These are phyloP conservation scores for Chelonus formosanus DNA, from an alignment of 2,888 invertebrate genomes.

Conservation along the genomic window DNA sequence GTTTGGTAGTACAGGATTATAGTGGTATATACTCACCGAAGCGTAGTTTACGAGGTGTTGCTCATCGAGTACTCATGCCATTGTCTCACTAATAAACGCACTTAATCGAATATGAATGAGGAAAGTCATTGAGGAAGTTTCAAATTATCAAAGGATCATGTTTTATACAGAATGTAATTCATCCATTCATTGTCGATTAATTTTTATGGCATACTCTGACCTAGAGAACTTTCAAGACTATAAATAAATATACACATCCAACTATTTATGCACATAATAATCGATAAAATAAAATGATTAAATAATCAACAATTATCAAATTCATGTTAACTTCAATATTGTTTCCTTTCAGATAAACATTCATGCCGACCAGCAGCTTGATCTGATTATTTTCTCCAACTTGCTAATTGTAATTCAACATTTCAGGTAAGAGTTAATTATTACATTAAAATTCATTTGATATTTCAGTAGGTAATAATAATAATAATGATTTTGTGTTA, in stretches of 20 bases:
- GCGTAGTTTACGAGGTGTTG: conserved; percentile 59
- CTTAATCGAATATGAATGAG: conserved; percentile 59
- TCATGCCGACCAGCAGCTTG: too few species aligned
- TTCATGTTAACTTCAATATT: too few species aligned
- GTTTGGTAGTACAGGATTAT: not conserved
- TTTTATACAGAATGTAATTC: conserved; percentile 30
- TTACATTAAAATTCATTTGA: too few species aligned
- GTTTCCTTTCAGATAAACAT: too few species aligned
- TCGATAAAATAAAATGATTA: too few species aligned
- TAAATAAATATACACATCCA: not conserved
- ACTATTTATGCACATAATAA: too few species aligned
- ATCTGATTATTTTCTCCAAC: too few species aligned
- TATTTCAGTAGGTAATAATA: too few species aligned
- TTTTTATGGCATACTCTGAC: not conserved
- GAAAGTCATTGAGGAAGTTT: conserved; percentile 46
- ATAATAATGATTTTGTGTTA: too few species aligned
- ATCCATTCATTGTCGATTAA: not conserved
- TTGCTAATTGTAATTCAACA: too few species aligned
- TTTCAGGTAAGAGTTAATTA: too few species aligned
- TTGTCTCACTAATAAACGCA: conserved; percentile 60
- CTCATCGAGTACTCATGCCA: conserved; percentile 51
- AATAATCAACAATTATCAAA: too few species aligned
- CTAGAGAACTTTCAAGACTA: not conserved
- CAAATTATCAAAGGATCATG: conserved; percentile 39
- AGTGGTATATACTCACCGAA: conserved; percentile 45